These are phyloP conservation scores for Netelia inedita DNA, from an alignment of 2,888 invertebrate genomes.

Conservation along the genomic window DNA sequence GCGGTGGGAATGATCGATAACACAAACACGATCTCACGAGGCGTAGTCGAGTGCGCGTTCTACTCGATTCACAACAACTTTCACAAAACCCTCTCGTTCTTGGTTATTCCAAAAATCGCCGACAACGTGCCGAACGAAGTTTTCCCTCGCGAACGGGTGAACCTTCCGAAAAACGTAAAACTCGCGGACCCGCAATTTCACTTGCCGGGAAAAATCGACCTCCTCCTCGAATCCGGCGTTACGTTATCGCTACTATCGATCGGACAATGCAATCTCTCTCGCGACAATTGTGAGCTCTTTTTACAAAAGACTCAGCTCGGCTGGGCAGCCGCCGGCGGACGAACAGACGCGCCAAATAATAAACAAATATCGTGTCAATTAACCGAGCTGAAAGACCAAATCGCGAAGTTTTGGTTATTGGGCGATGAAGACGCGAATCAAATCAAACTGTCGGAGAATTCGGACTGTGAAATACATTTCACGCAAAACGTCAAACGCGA, in stretches of 20 bases:
- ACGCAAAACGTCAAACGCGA: conserved; percentile 41
- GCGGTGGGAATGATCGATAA: conserved; percentile 55
- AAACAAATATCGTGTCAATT: conserved; percentile 54
- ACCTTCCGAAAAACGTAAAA: conserved; percentile 66
- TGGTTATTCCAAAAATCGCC: conserved; percentile 63
- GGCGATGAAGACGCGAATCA: conserved; percentile 50
- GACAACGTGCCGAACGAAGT: conserved; percentile 57
- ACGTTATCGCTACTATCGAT: conserved; percentile 65
- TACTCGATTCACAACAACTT: conserved; percentile 54
- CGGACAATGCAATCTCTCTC: conserved; percentile 54
- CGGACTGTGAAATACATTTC: conserved; percentile 56
- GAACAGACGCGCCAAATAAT: too few species aligned
- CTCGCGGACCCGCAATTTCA: conserved; percentile 71
- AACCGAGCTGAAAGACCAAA: conserved; percentile 29
- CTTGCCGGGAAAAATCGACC: conserved; percentile 60
- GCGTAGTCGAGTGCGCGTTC: conserved; percentile 49
- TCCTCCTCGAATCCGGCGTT: conserved; percentile 64
- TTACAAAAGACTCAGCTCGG: conserved; percentile 67
- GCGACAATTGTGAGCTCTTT: conserved; percentile 50
- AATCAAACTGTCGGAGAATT: conserved; percentile 24
- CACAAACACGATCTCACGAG: conserved; percentile 44
- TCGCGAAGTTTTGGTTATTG: conserved; percentile 60
- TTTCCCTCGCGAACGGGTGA: conserved; percentile 55
- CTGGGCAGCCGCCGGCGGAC: conserved; percentile 69
- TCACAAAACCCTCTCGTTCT: conserved; percentile 38